Evolutionary conservation across 2,113 vertebrate species (phyloP).

Genomic region (Steatornis caripensis): DNA sequence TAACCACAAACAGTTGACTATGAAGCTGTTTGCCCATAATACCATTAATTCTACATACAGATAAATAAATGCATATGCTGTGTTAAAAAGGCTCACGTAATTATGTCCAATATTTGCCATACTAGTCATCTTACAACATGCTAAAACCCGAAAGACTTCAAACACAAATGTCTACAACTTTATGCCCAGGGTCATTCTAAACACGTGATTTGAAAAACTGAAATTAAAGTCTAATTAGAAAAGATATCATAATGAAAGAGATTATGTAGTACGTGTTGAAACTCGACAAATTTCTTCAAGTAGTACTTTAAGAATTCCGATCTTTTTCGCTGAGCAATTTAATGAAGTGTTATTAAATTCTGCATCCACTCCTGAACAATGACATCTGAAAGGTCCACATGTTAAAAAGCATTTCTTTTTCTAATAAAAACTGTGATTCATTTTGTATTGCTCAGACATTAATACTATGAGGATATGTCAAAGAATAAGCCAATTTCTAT

Average conservation of each 20-base stretch:
- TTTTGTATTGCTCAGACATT: conserved; percentile 16
- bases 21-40: not conserved
- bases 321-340: conserved; percentile 1
- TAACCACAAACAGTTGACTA: not conserved
- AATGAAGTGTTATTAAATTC: conserved; percentile 31
- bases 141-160: not conserved
- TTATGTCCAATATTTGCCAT: not conserved
- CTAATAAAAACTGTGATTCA: conserved; percentile 24
- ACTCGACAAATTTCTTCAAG: not conserved
- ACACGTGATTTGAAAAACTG: not conserved
- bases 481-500: conserved; percentile 40
- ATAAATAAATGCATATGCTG: not conserved
- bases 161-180: not conserved
- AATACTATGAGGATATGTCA: conserved; percentile 28
- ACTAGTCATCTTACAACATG: not conserved
- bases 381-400: conserved; percentile 34
- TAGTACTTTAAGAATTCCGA: conserved; percentile 16
- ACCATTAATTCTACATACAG: not conserved
- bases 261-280: not conserved
- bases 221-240: conserved; percentile 30
- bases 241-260: not conserved
- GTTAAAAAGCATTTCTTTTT: conserved; percentile 23
- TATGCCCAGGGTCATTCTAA: not conserved
- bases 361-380: conserved; percentile 22
- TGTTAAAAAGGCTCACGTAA: not conserved